phyloP scores from a whole-genome alignment of 2,888 invertebrate genomes.

The Sthenelais limicola region DNA sequence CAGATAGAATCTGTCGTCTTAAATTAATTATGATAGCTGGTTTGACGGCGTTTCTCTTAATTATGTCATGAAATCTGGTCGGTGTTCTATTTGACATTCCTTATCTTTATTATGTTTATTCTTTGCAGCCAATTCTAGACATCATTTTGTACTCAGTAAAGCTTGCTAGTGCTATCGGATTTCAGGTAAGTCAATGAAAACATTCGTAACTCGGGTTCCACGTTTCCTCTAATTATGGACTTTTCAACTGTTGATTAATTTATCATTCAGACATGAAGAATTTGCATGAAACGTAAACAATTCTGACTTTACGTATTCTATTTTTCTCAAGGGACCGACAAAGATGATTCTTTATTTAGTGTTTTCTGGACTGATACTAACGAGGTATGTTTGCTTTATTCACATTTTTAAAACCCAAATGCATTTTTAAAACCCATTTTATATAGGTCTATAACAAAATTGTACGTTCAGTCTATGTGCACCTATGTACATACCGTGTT shows the following conservation, averaged over 20 bases:
- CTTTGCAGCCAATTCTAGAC: constrained; percentile 85
- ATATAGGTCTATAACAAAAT: too few species aligned
- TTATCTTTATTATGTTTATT: too few species aligned
- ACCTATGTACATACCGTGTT: too few species aligned
- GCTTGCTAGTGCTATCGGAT: constrained; percentile 88
- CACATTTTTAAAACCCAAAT: too few species aligned
- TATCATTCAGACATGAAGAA: not conserved
- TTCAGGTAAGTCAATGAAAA: constrained; percentile 70
- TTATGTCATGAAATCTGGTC: not conserved
- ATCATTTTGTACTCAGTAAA: constrained; percentile 94
- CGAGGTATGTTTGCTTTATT: constrained; percentile 73
- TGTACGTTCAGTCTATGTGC: too few species aligned
- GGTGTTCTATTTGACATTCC: not conserved
- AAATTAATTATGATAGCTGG: too few species aligned
- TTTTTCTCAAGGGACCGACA: constrained; percentile 82
- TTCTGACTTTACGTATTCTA: not conserved
- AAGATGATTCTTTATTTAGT: constrained; percentile 90
- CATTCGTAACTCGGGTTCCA: too few species aligned
- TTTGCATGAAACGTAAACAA: not conserved
- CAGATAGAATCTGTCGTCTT: too few species aligned
- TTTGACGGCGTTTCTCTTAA: too few species aligned
- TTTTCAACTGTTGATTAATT: not conserved
- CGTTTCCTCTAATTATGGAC: too few species aligned
- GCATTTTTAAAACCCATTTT: too few species aligned
- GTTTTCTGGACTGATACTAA: constrained; percentile 88